Evolutionary conservation across 2,113 vertebrate genomes (phyloP).

Genomic region (Acanthochromis polyacanthus): DNA sequence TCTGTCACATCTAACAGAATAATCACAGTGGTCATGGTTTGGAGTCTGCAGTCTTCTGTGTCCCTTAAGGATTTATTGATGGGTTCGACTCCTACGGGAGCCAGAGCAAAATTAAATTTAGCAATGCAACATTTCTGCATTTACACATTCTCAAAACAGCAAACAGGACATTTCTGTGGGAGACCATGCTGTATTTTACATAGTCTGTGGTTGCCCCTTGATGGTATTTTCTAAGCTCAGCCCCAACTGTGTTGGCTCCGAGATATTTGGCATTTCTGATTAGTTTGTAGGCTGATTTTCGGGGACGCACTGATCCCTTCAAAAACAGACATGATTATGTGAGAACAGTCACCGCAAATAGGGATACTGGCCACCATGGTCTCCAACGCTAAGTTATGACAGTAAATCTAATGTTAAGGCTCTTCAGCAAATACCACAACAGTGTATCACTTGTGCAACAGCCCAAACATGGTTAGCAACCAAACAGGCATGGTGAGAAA

Average conservation of each 20-base stretch:
- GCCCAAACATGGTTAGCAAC: constrained; percentile 35
- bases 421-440: constrained; percentile 49
- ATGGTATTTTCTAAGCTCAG: constrained; percentile 71
- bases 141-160: constrained; percentile 81
- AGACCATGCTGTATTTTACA: constrained; percentile 79
- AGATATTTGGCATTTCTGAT: constrained; percentile 74
- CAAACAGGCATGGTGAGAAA: constrained; percentile 35
- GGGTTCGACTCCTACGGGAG: constrained; percentile 63
- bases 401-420: constrained; percentile 61
- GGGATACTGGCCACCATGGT: constrained; percentile 51
- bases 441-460: constrained; percentile 48
- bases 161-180: constrained; percentile 82
- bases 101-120: constrained; percentile 80
- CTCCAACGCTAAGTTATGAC: constrained; percentile 48
- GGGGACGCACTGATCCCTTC: constrained; percentile 60
- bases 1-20: constrained; percentile 71
- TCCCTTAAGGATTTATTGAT: constrained; percentile 72
- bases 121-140: constrained; percentile 78
- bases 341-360: constrained; percentile 71
- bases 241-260: constrained; percentile 54
- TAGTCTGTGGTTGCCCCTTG: constrained; percentile 77
- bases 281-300: constrained; percentile 70
- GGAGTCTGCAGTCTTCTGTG: constrained; percentile 66
- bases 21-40: constrained; percentile 74
- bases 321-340: constrained; percentile 68